Evolutionary conservation across 2,113 vertebrate genomes (phyloP).

Genomic region (Pygoscelis adeliae): DNA sequence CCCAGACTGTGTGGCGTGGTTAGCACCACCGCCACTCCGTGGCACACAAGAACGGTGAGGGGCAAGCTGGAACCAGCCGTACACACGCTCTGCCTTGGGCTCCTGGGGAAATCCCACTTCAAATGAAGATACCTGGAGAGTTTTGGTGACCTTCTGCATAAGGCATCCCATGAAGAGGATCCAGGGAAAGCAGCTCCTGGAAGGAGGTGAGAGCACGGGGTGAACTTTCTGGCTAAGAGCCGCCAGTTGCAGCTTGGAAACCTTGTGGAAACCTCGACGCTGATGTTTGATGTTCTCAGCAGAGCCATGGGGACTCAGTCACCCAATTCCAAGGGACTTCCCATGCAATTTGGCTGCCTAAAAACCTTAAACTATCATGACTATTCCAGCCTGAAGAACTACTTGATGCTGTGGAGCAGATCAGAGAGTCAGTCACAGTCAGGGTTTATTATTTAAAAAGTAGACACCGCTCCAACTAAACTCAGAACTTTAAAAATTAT

Average conservation of each 20-base stretch:
- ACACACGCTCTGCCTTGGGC: fast-evolving
- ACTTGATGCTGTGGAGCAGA: background rate
- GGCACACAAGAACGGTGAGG: fast-evolving
- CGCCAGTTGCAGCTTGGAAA: background rate
- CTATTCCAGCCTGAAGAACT: background rate
- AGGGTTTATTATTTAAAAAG: background rate
- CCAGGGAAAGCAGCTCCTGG: background rate
- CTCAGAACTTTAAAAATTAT: background rate
- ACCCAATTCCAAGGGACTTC: background rate
- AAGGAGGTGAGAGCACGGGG: background rate
- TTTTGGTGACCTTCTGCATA: background rate
- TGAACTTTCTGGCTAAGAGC: background rate
- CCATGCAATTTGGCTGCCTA: background rate
- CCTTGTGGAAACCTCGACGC: conserved; percentile 5
- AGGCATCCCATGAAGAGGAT: background rate
- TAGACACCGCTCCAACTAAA: background rate
- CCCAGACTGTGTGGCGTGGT: fast-evolving
- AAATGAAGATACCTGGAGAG: background rate
- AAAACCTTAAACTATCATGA: background rate
- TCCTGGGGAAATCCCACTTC: background rate
- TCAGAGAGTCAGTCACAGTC: background rate
- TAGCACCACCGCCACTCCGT: fast-evolving
- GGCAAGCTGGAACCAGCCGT: background rate
- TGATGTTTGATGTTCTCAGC: background rate
- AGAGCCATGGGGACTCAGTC: background rate